phyloP scores from a whole-genome alignment of 2,113 vertebrate species.

The Callionymus lyra region DNA sequence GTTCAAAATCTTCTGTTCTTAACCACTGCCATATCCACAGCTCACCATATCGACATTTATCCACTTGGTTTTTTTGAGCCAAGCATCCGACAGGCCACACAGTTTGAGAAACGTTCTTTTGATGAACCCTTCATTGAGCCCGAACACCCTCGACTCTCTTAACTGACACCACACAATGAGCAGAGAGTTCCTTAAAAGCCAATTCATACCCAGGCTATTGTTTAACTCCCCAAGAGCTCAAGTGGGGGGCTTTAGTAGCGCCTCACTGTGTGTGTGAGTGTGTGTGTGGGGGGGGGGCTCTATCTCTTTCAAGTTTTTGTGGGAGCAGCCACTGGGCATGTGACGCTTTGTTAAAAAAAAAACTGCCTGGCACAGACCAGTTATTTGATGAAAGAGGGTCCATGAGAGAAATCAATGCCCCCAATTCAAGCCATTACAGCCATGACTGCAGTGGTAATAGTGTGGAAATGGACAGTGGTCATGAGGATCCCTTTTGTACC shows the following conservation, averaged over 20 bases:
- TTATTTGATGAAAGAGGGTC: conserved; percentile 37
- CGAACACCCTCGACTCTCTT: conserved; percentile 30
- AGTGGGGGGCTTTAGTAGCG: conserved; percentile 29
- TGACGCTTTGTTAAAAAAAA: conserved; percentile 38
- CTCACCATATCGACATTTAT: no score
- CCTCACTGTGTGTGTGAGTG: conserved; percentile 15
- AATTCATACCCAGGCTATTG: conserved; percentile 53
- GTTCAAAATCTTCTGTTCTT: conserved; percentile 39
- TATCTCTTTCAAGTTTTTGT: conserved; percentile 18
- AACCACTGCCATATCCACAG: no score
- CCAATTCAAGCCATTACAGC: conserved; percentile 54
- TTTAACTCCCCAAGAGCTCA: conserved; percentile 46
- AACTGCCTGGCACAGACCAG: conserved; percentile 29
- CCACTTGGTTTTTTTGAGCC: no score
- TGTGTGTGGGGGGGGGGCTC: neutral
- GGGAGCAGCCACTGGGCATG: conserved; percentile 26
- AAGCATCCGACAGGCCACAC: no score
- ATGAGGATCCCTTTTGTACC: conserved; percentile 54
- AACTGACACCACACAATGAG: conserved; percentile 41
- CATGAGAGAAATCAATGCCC: conserved; percentile 48
- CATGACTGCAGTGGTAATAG: conserved; percentile 59
- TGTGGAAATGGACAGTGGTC: conserved; percentile 57
- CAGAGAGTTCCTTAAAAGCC: conserved; percentile 53
- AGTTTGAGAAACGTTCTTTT: no score
- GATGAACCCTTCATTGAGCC: conserved; percentile 51